These are phyloP conservation scores for Adineta ricciae DNA, from an alignment of 2,888 invertebrate species.

Conservation along the genomic window DNA sequence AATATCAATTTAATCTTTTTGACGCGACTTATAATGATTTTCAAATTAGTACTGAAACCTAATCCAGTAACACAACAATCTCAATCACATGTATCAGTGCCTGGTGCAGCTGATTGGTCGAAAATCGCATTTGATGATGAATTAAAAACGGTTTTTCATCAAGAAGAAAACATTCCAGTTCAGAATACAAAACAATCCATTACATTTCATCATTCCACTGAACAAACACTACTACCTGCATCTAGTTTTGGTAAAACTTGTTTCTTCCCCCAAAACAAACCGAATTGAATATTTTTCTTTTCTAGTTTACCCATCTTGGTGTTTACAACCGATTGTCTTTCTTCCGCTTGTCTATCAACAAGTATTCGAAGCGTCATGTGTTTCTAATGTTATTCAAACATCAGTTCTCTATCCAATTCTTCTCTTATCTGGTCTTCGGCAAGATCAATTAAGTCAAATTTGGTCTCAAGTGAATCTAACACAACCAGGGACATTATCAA, in stretches of 20 bases:
- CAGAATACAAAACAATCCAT: neutral
- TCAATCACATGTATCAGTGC: neutral
- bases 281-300: no score
- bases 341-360: constrained; percentile 3
- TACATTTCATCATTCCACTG: neutral
- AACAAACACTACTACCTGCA: neutral
- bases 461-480: constrained; percentile 52
- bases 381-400: constrained; percentile 40
- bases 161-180: neutral
- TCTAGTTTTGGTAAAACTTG: no score
- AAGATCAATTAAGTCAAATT: constrained; percentile 50
- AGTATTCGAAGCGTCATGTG: neutral
- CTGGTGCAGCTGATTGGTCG: constrained; percentile 7
- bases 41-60: neutral
- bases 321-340: neutral
- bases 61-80: neutral
- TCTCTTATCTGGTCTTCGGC: constrained; percentile 49
- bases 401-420: constrained; percentile 52
- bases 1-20: no score
- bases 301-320: neutral
- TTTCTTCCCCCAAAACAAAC: no score
- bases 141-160: neutral
- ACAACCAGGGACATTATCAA: constrained; percentile 50
- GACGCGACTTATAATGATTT: no score
- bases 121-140: constrained; percentile 1